A percentile compares a stretch with the other conserved stretches of the same genome.
These are phyloP conservation scores for Chionoecetes opilio DNA, from an alignment of 1,140 invertebrate species.

Conservation along the genomic window DNA sequence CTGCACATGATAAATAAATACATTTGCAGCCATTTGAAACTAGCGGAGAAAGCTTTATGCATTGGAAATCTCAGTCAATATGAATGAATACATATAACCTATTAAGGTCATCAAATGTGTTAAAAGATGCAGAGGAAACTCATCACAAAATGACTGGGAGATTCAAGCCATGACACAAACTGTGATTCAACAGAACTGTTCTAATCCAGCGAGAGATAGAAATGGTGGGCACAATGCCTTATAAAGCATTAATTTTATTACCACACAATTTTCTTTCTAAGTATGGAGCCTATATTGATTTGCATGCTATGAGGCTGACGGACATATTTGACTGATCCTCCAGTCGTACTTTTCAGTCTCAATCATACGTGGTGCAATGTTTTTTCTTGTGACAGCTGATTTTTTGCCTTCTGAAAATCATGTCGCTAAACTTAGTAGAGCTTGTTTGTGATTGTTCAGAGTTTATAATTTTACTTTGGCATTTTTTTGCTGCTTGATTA, in stretches of 20 bases:
- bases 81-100: background rate
- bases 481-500: background rate
- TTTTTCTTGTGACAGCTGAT: background rate
- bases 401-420: background rate
- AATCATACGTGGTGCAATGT: background rate
- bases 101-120: too few relatives aligned
- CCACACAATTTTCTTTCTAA: background rate
- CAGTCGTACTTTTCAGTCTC: background rate
- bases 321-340: background rate
- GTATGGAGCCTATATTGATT: background rate
- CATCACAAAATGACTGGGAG: background rate
- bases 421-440: background rate
- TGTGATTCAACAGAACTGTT: background rate
- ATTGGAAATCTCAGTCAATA: background rate
- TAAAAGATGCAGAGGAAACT: background rate
- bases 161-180: background rate
- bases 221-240: background rate
- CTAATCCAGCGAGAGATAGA: background rate
- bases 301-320: background rate
- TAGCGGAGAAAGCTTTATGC: background rate
- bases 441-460: background rate
- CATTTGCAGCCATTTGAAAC: slow-evolving; percentile 18
- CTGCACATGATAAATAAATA: slow-evolving; percentile 45
- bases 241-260: background rate
- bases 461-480: background rate